These are phyloP conservation scores for Ophonus ardosiacus DNA, from an alignment of 2,888 invertebrate genomes.

Conservation along the genomic window DNA sequence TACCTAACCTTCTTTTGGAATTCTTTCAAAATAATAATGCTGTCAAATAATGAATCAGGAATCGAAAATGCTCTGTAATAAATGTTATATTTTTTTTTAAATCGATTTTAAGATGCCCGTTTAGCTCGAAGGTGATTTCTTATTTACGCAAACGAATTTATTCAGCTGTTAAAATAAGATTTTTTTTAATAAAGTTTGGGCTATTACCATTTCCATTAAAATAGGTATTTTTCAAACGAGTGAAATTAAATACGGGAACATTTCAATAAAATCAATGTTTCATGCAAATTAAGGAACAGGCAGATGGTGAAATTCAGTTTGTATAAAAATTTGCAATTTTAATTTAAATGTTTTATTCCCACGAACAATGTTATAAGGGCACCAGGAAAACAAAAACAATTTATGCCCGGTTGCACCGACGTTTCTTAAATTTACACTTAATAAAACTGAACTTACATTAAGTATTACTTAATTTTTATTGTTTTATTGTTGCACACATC, in stretches of 20 bases:
- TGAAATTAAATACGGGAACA: constrained; percentile 19
- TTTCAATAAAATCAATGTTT: constrained; percentile 39
- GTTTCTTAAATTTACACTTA: no score
- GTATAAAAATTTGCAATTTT: constrained; percentile 31
- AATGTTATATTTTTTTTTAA: no score
- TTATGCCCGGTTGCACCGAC: no score
- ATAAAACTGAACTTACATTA: no score
- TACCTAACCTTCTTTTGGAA: no score
- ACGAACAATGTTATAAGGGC: background rate
- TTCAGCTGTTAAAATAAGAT: constrained; percentile 27
- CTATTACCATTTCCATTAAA: constrained; percentile 36
- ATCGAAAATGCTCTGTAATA: no score
- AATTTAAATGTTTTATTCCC: constrained; percentile 12
- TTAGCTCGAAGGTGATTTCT: background rate
- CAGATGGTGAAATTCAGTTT: constrained; percentile 38
- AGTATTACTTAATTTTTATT: no score
- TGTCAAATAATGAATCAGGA: no score
- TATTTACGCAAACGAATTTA: constrained; percentile 25
- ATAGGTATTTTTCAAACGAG: constrained; percentile 25
- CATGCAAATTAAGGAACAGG: constrained; percentile 25
- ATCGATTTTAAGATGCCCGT: constrained; percentile 8
- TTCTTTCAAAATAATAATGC: no score
- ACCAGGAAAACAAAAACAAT: background rate
- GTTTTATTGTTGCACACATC: no score
- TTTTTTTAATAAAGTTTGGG: constrained; percentile 23